Conservation (phyloP, 64 coral and sea anemone genomes). For the Anthopleura sola region DNA sequence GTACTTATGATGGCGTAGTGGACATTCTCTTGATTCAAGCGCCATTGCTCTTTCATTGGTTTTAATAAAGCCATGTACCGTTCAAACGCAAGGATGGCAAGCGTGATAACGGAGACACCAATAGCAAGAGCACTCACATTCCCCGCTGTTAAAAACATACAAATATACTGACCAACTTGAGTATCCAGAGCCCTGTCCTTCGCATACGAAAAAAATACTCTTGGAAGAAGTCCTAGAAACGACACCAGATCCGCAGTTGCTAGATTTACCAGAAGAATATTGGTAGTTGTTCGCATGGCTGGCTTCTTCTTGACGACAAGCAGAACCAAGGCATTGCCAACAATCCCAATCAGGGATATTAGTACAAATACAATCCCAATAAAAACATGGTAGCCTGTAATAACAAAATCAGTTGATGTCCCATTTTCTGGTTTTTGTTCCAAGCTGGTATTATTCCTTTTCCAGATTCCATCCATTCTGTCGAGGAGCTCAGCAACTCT, state of each 20-base stretch:
- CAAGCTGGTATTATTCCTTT: background rate
- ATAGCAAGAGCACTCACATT: constrained; percentile 26
- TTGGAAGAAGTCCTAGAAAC: constrained; percentile 26
- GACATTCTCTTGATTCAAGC: constrained; percentile 38
- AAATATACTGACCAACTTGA: background rate
- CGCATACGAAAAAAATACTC: constrained; percentile 13
- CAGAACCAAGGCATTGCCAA: background rate
- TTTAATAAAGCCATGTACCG: constrained; percentile 54
- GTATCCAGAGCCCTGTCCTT: constrained; percentile 10
- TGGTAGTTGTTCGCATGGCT: constrained; percentile 39
- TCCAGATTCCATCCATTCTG: background rate
- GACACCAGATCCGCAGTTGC: constrained; percentile 44
- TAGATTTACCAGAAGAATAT: constrained; percentile 50
- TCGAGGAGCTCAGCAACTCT: no score
- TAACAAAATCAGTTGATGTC: background rate
- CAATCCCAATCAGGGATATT: background rate
- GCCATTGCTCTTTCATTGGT: constrained; percentile 11
- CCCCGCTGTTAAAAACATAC: constrained; percentile 49
- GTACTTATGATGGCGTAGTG: constrained; percentile 36
- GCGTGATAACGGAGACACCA: constrained; percentile 39
- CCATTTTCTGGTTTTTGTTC: background rate
- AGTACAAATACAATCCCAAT: background rate
- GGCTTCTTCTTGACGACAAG: constrained; percentile 39
- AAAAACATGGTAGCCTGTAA: background rate
- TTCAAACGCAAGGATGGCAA: constrained; percentile 47